Evolutionary conservation across 2,888 invertebrate genomes (phyloP).

Genomic region (Coenonympha arcania): DNA sequence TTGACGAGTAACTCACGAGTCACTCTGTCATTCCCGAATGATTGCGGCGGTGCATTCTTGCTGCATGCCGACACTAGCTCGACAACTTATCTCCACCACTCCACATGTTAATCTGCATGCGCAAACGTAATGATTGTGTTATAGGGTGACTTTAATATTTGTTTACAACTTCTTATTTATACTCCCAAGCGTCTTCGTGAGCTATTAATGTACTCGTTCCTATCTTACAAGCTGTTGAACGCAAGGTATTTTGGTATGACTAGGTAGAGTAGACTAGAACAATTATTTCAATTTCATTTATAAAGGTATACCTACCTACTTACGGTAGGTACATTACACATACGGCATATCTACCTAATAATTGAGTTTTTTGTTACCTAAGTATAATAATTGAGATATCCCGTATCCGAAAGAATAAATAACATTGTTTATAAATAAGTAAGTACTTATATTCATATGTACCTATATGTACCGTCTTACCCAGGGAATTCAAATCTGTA

Average conservation of each 20-base stretch:
- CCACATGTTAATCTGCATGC: constrained; percentile 4
- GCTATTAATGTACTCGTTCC: constrained; percentile 27
- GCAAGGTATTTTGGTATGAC: constrained; percentile 25
- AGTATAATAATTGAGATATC: no score
- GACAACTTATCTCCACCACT: constrained; percentile 10
- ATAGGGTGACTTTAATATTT: constrained; percentile 3
- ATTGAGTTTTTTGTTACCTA: no score
- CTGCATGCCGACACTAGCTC: constrained; percentile 9
- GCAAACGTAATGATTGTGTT: not conserved
- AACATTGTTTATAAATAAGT: no score
- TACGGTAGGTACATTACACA: no score
- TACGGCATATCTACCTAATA: no score
- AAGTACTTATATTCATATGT: no score
- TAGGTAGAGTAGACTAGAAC: no score
- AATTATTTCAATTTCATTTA: no score
- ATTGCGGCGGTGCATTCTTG: constrained; percentile 11
- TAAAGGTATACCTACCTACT: no score
- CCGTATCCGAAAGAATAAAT: no score
- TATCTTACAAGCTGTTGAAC: constrained; percentile 26
- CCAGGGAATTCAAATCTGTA: no score
- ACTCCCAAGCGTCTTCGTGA: constrained; percentile 15
- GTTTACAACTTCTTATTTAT: constrained; percentile 26
- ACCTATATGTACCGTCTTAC: no score
- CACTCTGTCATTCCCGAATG: constrained; percentile 7
- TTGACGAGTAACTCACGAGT: constrained; percentile 20